Conservation (phyloP, 2,113 vertebrate species). For the Percopsis transmontana region DNA sequence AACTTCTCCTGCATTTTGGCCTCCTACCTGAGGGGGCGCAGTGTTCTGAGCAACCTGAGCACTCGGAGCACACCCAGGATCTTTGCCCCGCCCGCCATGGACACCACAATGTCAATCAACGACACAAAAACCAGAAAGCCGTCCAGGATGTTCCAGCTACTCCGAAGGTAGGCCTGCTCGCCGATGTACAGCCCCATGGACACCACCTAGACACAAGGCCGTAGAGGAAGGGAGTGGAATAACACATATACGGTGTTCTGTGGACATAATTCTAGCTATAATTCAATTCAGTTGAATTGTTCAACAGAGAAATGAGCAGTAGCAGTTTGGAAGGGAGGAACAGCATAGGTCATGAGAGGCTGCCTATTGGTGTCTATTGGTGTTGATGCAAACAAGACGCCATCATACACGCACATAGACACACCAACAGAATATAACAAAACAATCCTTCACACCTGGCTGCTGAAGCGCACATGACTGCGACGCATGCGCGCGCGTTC, state of each 20-base stretch:
- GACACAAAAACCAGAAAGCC: constrained; percentile 98
- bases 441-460: not conserved
- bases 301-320: not conserved
- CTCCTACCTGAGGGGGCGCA: constrained; percentile 90
- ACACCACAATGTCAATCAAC: constrained; percentile 96
- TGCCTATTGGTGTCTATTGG: not conserved
- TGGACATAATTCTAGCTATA: not conserved
- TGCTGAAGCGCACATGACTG: not conserved
- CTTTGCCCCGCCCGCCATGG: constrained; percentile 94
- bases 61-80: constrained; percentile 95
- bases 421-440: not conserved
- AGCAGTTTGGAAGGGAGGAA: not conserved
- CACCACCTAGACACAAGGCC: constrained; percentile 83
- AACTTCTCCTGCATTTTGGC: not conserved
- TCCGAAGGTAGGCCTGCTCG: constrained; percentile 91
- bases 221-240: too few relatives aligned
- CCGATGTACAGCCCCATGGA: constrained; percentile 94
- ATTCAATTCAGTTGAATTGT: too few relatives aligned
- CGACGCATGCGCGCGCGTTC: not conserved
- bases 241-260: too few relatives aligned
- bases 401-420: constrained; percentile 10
- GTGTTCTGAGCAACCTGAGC: constrained; percentile 89
- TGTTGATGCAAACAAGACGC: constrained; percentile 19
- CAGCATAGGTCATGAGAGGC: not conserved
- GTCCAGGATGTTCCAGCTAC: constrained; percentile 97